Base-by-base conservation (phyloP, 2,797 vertebrate species). In the Lagorchestes hirsutus region DNA sequence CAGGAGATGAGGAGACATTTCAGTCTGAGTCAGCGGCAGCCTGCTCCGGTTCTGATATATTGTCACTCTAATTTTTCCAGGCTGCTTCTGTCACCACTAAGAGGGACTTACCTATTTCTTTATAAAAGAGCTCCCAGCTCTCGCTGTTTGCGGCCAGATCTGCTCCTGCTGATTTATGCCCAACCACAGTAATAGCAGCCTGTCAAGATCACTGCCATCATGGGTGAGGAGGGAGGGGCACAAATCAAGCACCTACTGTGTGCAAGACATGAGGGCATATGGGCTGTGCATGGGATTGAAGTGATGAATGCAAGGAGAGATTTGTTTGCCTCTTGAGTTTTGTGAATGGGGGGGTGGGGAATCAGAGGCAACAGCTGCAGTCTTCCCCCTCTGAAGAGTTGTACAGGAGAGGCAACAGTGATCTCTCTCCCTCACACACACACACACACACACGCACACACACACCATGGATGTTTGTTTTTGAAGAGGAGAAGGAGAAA, bases 151-250 rank as follows among this genome's bases (percentile, higher is more conserved):
- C 46, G 5, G 55, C 92, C 11, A 52, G 55, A 93, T 55, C 91
- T 54, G 96, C 2, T 40, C 93, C 95, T 50, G 4, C 96, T 24
- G 96, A 90, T 92, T 92, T 96, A 96, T 94, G 97, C 95, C 46
- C 0, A 93, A 96, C 97, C 96, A 97, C 97, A 97, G 97, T 92
- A 82, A 93, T 54, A 96, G 97, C 93, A 95, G 95, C 96, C 94
- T 96, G 97, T 96, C 96, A 97, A 96, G 93, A 96, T 95, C 87
- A 94, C 96, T 1, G 2, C n/a, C 11, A 13, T 16, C 0, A 92
- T 54, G 0, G 92, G 92, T 34, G 56, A 91, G 55, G 50, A 90
- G 90, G 90, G n/a, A 54, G 40, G 40, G n/a, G 87, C 58, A 40
- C n/a, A 52, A 52, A 46, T 9, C 4, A 0, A 46, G 74, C 40